phyloP scores from a whole-genome alignment of 2,888 invertebrate species.

The Kryphioiulus occultus region DNA sequence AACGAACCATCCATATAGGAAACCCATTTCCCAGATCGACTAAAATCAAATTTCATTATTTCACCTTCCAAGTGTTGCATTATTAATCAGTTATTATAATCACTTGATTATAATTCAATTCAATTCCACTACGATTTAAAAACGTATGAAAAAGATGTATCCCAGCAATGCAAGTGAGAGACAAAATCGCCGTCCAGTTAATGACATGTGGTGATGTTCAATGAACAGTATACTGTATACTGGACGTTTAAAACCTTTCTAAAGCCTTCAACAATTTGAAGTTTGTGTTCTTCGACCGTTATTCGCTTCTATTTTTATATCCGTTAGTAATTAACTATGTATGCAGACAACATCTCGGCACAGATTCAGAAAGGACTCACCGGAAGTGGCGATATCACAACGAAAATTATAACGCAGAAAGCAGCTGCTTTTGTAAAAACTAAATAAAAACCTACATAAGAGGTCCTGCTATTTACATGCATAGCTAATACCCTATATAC shows the following conservation, averaged over 20 bases:
- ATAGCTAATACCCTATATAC: slow-evolving; percentile 34
- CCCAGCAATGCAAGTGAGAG: too few species aligned
- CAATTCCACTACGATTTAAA: too few species aligned
- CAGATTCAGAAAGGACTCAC: background rate
- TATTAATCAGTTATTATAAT: too few species aligned
- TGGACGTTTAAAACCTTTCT: background rate
- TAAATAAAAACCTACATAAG: background rate
- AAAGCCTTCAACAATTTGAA: background rate
- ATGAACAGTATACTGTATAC: background rate
- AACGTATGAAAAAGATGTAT: too few species aligned
- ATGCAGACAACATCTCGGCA: slow-evolving; percentile 21
- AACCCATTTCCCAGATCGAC: too few species aligned
- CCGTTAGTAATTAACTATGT: slow-evolving; percentile 22
- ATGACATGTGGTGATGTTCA: background rate
- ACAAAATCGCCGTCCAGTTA: too few species aligned
- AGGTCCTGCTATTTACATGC: slow-evolving; percentile 33
- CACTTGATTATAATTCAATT: too few species aligned
- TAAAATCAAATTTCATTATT: too few species aligned
- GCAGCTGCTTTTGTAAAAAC: slow-evolving; percentile 22
- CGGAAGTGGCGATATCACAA: slow-evolving; percentile 3
- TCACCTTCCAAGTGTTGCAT: too few species aligned
- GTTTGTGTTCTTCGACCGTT: background rate
- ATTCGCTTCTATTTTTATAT: background rate
- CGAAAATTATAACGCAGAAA: slow-evolving; percentile 9
- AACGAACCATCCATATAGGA: too few species aligned